These are phyloP conservation scores for Drosophila triauraria DNA, from an alignment of 1,140 invertebrate species.

Conservation along the genomic window DNA sequence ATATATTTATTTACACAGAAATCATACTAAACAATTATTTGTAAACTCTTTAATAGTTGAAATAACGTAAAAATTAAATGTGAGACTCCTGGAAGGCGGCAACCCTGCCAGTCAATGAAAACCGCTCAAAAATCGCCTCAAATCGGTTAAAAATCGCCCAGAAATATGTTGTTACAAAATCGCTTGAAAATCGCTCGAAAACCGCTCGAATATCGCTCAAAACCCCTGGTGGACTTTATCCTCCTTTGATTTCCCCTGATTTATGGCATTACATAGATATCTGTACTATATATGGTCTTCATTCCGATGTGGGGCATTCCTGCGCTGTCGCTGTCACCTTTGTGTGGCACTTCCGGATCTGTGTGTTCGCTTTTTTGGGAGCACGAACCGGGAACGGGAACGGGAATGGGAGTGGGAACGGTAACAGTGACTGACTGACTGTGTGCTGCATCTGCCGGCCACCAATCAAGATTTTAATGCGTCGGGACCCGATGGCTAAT, in stretches of 20 bases:
- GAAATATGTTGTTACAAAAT: too few relatives aligned
- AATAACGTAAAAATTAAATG: too few relatives aligned
- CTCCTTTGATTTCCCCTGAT: neutral
- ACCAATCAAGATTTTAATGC: constrained; percentile 74
- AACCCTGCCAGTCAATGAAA: too few relatives aligned
- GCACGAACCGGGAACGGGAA: neutral
- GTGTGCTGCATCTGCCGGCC: constrained; percentile 65
- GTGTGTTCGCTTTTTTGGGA: neutral
- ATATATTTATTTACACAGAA: too few relatives aligned
- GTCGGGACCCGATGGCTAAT: constrained; percentile 58
- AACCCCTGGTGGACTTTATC: neutral
- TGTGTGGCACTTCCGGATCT: constrained; percentile 43
- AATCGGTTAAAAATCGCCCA: too few relatives aligned
- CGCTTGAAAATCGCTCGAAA: neutral
- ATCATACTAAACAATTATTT: too few relatives aligned
- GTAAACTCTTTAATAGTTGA: too few relatives aligned
- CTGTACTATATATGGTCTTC: neutral
- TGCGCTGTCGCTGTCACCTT: constrained; percentile 31
- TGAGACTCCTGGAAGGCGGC: too few relatives aligned
- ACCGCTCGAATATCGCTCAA: neutral
- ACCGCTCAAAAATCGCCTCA: too few relatives aligned
- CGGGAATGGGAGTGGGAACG: neutral
- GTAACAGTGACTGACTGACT: constrained; percentile 9
- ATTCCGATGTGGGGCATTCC: constrained; percentile 32
- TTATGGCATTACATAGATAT: neutral